Percentiles rank a stretch among this genome's conserved stretches.
phyloP scores from a whole-genome alignment of 1,140 invertebrate genomes.

The Pygmarrhopalites habei region DNA sequence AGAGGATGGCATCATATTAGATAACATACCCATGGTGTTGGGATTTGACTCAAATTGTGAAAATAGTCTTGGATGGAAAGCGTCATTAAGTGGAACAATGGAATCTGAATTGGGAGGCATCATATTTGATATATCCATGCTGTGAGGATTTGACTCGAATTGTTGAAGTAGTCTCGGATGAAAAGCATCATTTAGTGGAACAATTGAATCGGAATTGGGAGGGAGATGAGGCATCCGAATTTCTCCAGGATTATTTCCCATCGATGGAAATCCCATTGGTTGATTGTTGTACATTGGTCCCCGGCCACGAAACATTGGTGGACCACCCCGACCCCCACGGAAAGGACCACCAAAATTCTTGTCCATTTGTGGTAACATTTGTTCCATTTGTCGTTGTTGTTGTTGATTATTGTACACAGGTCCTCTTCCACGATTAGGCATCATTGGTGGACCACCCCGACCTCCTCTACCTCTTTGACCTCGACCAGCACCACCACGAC shows the following conservation, averaged over 20 bases:
- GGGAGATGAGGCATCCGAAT: slow-evolving; percentile 62
- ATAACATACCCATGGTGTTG: background rate
- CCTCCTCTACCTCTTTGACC: too few relatives aligned
- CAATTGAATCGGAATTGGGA: slow-evolving; percentile 40
- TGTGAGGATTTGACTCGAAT: background rate
- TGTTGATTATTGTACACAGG: too few relatives aligned
- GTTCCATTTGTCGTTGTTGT: too few relatives aligned
- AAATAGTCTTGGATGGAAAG: background rate
- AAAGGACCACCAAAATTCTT: too few relatives aligned
- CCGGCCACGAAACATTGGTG: too few relatives aligned
- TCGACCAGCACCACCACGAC: too few relatives aligned
- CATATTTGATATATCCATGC: background rate
- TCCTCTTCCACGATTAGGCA: too few relatives aligned
- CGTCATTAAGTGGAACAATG: background rate
- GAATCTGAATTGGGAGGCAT: slow-evolving; percentile 41
- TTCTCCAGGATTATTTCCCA: slow-evolving; percentile 28
- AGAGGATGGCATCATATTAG: background rate
- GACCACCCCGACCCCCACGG: too few relatives aligned
- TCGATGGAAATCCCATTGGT: background rate
- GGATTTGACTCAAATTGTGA: background rate
- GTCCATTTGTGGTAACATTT: too few relatives aligned
- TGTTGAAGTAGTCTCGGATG: background rate
- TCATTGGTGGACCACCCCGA: too few relatives aligned
- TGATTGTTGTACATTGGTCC: too few relatives aligned
- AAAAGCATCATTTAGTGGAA: background rate